These are phyloP conservation scores for Linnaemya vulpina DNA, from an alignment of 2,888 invertebrate species.

Conservation along the genomic window DNA sequence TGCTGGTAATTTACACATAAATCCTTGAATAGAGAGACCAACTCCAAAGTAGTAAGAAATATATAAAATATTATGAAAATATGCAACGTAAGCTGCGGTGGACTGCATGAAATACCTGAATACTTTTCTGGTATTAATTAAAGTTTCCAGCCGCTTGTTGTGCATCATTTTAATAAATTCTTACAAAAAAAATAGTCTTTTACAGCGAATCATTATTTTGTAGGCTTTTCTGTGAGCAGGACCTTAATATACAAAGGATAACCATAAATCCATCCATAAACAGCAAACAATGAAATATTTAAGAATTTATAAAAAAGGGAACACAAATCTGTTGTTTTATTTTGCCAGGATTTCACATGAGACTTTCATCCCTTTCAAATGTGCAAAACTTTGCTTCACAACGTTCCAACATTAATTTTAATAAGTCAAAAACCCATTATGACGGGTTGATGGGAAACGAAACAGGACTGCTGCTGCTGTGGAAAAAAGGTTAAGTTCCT, in stretches of 20 bases:
- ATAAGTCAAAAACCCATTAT: background rate
- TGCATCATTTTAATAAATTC: background rate
- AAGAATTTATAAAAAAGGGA: background rate
- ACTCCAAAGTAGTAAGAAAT: background rate
- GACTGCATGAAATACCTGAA: background rate
- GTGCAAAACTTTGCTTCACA: background rate
- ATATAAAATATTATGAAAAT: too few species aligned
- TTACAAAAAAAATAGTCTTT: too few species aligned
- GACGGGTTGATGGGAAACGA: background rate
- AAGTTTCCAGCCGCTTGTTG: too few species aligned
- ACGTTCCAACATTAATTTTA: background rate
- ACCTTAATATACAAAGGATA: background rate
- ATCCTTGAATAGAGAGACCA: too few species aligned
- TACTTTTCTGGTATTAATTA: too few species aligned
- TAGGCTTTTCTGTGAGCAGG: too few species aligned
- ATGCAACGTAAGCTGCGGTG: too few species aligned
- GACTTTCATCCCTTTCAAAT: background rate
- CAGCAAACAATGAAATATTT: slow-evolving; percentile 41
- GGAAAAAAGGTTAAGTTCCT: too few species aligned
- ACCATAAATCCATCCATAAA: slow-evolving; percentile 14
- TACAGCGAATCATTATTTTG: too few species aligned
- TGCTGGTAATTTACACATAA: too few species aligned
- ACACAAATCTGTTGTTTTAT: background rate
- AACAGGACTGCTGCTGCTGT: background rate
- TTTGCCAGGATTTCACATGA: background rate